These are phyloP conservation scores for Adrianichthys oophorus DNA, from an alignment of 2,797 vertebrate species.

Conservation along the genomic window DNA sequence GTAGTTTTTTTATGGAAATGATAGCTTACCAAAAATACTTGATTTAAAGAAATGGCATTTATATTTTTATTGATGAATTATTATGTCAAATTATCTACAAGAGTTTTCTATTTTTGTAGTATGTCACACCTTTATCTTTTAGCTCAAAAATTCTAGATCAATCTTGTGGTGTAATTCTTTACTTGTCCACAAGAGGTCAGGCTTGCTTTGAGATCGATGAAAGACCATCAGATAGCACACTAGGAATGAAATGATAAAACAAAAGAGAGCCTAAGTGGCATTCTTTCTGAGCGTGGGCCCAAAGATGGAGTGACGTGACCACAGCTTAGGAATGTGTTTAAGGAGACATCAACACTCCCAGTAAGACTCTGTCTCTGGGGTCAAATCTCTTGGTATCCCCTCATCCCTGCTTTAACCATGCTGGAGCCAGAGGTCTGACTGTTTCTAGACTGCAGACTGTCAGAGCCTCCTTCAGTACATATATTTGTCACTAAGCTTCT, in stretches of 20 bases:
- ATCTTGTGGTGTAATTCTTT: neutral
- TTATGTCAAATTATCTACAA: too few relatives aligned
- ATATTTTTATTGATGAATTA: too few relatives aligned
- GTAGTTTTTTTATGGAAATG: too few relatives aligned
- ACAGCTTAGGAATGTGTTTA: slow-evolving; percentile 52
- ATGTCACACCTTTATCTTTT: neutral
- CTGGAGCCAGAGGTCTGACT: slow-evolving; percentile 74
- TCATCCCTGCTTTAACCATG: slow-evolving; percentile 64
- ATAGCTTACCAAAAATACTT: too few relatives aligned
- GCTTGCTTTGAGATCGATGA: slow-evolving; percentile 31
- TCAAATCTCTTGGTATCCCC: slow-evolving; percentile 66
- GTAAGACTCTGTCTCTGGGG: slow-evolving; percentile 71
- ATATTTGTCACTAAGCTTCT: slow-evolving; percentile 33
- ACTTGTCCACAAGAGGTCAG: slow-evolving; percentile 69
- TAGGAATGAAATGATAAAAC: slow-evolving; percentile 21
- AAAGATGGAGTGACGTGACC: slow-evolving; percentile 41
- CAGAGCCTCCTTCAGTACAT: slow-evolving; percentile 52
- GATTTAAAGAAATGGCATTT: too few relatives aligned
- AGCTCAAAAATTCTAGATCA: neutral
- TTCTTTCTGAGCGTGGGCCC: slow-evolving; percentile 27
- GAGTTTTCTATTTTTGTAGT: neutral
- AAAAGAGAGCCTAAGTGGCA: slow-evolving; percentile 1
- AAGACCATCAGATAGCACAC: neutral
- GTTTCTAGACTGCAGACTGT: slow-evolving; percentile 79
- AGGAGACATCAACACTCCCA: slow-evolving; percentile 50